A percentile compares a stretch with the other conserved stretches of the same genome.
phyloP scores from a whole-genome alignment of 2,113 vertebrate genomes.

The Notiomystis cincta region DNA sequence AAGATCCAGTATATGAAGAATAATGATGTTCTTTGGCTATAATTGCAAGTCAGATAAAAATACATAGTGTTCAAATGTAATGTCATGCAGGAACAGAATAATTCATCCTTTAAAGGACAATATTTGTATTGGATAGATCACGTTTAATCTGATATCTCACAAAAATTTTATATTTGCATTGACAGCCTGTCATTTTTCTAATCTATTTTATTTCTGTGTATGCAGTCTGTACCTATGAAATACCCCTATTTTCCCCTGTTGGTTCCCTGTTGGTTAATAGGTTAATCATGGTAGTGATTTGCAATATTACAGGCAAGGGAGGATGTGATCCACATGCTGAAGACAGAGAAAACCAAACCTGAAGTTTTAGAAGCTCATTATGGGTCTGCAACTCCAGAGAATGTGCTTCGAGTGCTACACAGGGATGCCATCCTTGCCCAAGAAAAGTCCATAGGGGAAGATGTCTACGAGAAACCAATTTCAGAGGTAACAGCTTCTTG shows the following conservation, averaged over 20 bases:
- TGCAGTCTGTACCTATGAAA: neutral
- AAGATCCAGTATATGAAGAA: neutral
- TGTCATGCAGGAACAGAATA: neutral
- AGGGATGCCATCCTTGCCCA: conserved; percentile 81
- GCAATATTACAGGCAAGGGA: conserved; percentile 85
- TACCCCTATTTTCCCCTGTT: neutral
- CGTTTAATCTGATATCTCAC: neutral
- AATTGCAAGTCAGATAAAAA: neutral
- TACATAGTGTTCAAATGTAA: neutral
- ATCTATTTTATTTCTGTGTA: neutral
- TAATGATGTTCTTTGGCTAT: neutral
- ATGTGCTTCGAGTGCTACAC: conserved; percentile 86
- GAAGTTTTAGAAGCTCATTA: conserved; percentile 91
- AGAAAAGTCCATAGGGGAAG: conserved; percentile 71
- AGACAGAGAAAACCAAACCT: conserved; percentile 81
- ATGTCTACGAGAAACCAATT: conserved; percentile 93
- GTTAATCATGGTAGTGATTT: conserved; percentile 35
- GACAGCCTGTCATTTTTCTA: neutral
- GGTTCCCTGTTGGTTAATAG: neutral
- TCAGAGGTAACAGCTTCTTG: conserved; percentile 80
- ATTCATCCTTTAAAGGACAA: neutral
- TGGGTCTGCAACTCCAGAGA: conserved; percentile 80
- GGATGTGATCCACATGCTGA: conserved; percentile 91
- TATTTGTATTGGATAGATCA: neutral
- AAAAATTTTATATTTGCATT: neutral